These are phyloP conservation scores for Bubo blakistoni DNA, from an alignment of 2,113 vertebrate genomes.

Conservation along the genomic window DNA sequence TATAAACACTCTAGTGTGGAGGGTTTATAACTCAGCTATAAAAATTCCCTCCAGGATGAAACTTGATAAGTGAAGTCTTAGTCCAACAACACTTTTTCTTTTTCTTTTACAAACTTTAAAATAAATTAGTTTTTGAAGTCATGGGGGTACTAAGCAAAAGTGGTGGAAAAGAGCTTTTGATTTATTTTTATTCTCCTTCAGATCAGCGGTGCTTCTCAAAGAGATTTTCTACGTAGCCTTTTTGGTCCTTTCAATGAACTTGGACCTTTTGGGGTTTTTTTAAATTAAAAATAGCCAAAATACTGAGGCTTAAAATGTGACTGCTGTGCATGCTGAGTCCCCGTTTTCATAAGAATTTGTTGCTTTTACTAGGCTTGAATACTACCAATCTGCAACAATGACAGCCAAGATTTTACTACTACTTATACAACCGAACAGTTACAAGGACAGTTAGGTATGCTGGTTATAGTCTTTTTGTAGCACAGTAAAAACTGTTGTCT, in stretches of 20 bases:
- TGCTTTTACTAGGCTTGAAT: background rate
- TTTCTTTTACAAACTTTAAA: background rate
- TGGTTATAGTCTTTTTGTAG: background rate
- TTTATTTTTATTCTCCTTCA: background rate
- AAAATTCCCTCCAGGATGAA: slow-evolving; percentile 48
- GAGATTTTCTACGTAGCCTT: background rate
- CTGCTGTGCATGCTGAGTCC: background rate
- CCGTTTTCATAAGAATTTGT: background rate
- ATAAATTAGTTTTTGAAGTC: slow-evolving; percentile 9
- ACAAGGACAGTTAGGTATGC: background rate
- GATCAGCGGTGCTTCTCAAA: background rate
- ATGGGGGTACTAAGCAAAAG: background rate
- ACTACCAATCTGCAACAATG: background rate
- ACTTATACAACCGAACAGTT: background rate
- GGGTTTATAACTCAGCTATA: slow-evolving; percentile 46
- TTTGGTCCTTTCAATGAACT: background rate
- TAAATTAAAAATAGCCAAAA: background rate
- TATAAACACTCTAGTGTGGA: slow-evolving; percentile 38
- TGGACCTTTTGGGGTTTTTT: background rate
- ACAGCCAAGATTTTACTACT: background rate
- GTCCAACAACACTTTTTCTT: background rate
- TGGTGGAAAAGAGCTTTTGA: background rate
- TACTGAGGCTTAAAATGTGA: background rate
- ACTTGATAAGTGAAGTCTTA: slow-evolving; percentile 24
- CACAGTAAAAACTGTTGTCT: background rate